A percentile compares a stretch with the other conserved stretches of the same genome.
phyloP scores from a whole-genome alignment of 2,797 vertebrate species.

The Gymnothorax javanicus region DNA sequence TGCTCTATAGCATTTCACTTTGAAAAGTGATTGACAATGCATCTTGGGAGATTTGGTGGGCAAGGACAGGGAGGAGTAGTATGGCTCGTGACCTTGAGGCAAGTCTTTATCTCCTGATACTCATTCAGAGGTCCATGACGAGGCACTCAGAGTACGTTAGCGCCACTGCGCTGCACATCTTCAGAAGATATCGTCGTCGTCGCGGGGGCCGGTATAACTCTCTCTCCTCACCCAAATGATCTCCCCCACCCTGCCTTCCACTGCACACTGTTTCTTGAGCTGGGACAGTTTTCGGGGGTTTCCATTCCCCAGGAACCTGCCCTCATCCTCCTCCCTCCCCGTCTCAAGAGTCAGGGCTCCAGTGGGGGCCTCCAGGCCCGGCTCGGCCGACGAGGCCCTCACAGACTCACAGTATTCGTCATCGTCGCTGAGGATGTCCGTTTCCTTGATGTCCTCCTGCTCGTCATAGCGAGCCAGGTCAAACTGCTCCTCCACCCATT shows the following conservation, averaged over 20 bases:
- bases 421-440: conserved; percentile 96
- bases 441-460: conserved; percentile 87
- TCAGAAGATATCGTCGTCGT: conserved; percentile 74
- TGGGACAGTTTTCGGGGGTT: conserved; percentile 77
- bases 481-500: conserved; percentile 95
- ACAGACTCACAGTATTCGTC: conserved; percentile 90
- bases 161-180: too few relatives aligned
- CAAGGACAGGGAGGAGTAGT: neutral
- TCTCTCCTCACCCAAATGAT: conserved; percentile 90
- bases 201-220: conserved; percentile 78
- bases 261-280: conserved; percentile 82
- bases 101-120: neutral
- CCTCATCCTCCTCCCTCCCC: conserved; percentile 36
- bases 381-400: conserved; percentile 66
- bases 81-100: neutral
- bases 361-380: conserved; percentile 72
- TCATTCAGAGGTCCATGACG: neutral
- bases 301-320: conserved; percentile 32
- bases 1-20: neutral
- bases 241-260: conserved; percentile 72
- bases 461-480: conserved; percentile 86
- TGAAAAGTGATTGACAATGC: neutral
- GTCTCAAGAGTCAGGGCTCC: conserved; percentile 71
- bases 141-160: neutral
- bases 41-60: neutral